Base-by-base conservation (phyloP, 1,140 invertebrate genomes). In the Bombus haemorrhoidalis region DNA sequence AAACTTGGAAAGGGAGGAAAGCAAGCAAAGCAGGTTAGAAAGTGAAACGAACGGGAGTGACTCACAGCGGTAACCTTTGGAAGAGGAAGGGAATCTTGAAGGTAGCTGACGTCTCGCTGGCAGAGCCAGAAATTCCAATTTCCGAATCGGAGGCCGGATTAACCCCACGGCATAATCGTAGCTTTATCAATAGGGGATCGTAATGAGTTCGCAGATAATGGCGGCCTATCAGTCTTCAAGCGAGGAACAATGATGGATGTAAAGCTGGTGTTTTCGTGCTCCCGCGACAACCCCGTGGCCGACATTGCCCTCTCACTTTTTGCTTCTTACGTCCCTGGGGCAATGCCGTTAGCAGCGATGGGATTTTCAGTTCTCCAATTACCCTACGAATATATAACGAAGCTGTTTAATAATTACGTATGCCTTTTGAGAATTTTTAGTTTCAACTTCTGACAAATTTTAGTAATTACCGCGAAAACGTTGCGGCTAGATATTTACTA, bases 171-270 rank as follows among this genome's bases (percentile, higher is more conserved):
- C 81, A 90, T 94, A 94, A 95, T 94, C 93, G 92, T 89, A 87
- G 91, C 91, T 94, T 95, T 95, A 95, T 95, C 94, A 94, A 95
- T 94, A 95, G 93, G 92, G 93, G 94, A 95, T 95, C 94, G 93
- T 95, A 95, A 95, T 93, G 94, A 95, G 94, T 94, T 94, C 93
- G 91, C 92, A 94, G 94, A 94, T 95, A 95, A 94, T 94, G 92
- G 93, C 90, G 89, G 87, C 92, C 93, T 94, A 95, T 94, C 94
- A 95, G 93, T 94, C 94, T 94, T 92, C 78, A 87, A 75, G 84
- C 75, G 91, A 91, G 92, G 87, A 95, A 95, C 94, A 94, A 95
- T 95, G 94, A 95, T 95, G 93, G 94, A 95, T 95, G 92, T 94
- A 93, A 91, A 89, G 85, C 74, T 78, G 86, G 84, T 88, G 92